These are phyloP conservation scores for Stenoptilia bipunctidactyla DNA, from an alignment of 2,888 invertebrate genomes.

Conservation along the genomic window DNA sequence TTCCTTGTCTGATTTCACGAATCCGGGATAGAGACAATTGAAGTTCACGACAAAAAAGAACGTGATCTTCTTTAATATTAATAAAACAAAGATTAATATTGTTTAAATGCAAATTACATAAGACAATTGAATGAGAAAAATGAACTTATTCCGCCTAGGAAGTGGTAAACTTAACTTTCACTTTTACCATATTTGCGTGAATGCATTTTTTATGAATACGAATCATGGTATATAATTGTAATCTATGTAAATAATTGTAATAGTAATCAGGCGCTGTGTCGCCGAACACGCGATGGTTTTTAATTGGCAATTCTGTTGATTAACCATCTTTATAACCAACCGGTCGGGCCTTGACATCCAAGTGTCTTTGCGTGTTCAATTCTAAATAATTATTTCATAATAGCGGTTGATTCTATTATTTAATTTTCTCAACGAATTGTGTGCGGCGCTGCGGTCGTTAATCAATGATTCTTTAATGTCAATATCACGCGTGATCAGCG, in stretches of 20 bases:
- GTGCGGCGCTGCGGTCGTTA: background rate
- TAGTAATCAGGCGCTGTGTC: conserved; percentile 19
- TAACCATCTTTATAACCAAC: background rate
- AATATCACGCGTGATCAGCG: background rate
- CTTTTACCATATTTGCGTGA: conserved; percentile 19
- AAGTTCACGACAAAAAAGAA: too few species aligned
- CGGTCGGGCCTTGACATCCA: background rate
- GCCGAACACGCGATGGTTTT: conserved; percentile 17
- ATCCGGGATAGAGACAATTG: too few species aligned
- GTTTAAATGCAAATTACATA: too few species aligned
- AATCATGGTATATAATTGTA: conserved; percentile 16
- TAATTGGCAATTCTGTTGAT: background rate
- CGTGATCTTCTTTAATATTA: too few species aligned
- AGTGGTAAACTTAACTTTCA: conserved; percentile 18
- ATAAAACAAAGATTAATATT: too few species aligned
- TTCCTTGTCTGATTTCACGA: too few species aligned
- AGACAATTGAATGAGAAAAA: too few species aligned
- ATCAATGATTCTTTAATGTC: background rate
- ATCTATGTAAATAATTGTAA: too few species aligned
- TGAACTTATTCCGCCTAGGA: conserved; percentile 17
- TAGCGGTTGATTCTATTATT: background rate
- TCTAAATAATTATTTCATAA: background rate
- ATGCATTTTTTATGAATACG: conserved; percentile 10
- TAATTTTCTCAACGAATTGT: background rate
- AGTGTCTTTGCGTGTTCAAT: background rate